Percentiles rank a stretch among this genome's conserved stretches.
Evolutionary conservation across 92 coral and sea anemone species (phyloP).

Genomic region (Palythoa grandis): DNA sequence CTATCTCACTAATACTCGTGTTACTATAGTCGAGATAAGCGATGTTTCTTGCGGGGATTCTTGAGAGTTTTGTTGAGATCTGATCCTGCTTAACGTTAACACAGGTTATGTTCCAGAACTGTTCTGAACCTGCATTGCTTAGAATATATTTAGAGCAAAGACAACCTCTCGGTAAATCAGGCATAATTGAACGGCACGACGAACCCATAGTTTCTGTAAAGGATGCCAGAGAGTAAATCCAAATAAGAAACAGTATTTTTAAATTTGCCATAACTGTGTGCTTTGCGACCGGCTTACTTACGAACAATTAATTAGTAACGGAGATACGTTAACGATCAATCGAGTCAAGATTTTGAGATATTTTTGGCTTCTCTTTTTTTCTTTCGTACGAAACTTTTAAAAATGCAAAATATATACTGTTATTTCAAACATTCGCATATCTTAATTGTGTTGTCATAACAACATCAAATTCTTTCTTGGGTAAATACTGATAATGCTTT

Average conservation of each 20-base stretch:
- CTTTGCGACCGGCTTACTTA: background rate
- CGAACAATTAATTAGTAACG: background rate
- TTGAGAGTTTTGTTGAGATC: constrained; percentile 2
- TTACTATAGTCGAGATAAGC: background rate
- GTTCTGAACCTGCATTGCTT: background rate
- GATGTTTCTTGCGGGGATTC: background rate
- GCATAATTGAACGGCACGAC: background rate
- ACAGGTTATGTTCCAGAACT: background rate
- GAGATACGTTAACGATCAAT: background rate
- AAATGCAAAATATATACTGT: background rate
- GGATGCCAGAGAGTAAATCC: background rate
- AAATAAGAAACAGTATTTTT: background rate
- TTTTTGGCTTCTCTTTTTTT: background rate
- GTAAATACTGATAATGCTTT: too few relatives aligned
- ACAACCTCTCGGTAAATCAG: constrained; percentile 7
- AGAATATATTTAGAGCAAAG: background rate
- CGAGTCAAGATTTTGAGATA: background rate
- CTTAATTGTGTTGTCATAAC: background rate
- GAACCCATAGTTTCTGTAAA: background rate
- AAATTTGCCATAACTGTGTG: background rate
- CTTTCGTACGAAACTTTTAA: background rate
- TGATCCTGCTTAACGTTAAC: background rate
- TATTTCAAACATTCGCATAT: background rate
- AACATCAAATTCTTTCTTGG: background rate
- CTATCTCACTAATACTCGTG: background rate